These are phyloP conservation scores for Kryptopterus vitreolus DNA, from an alignment of 2,797 vertebrate genomes.

Conservation along the genomic window DNA sequence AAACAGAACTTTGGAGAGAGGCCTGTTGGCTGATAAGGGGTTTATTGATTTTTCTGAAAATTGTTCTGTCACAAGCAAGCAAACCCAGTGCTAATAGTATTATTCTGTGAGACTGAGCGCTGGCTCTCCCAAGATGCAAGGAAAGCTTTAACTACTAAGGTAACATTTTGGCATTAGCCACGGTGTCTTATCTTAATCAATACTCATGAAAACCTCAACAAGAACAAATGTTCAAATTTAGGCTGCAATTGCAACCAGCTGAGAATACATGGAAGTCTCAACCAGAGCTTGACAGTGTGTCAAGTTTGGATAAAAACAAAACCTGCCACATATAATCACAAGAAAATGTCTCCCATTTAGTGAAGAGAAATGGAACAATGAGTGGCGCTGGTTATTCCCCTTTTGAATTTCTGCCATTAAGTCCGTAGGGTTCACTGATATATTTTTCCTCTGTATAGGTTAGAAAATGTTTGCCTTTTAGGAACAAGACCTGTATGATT, in stretches of 20 bases:
- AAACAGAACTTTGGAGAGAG: slow-evolving; percentile 47
- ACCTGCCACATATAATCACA: slow-evolving; percentile 53
- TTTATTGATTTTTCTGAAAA: slow-evolving; percentile 57
- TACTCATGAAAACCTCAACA: slow-evolving; percentile 20
- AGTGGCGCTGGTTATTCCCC: slow-evolving; percentile 47
- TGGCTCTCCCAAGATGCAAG: slow-evolving; percentile 39
- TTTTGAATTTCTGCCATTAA: slow-evolving; percentile 29
- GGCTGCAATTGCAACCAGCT: slow-evolving; percentile 51
- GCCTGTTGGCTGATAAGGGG: slow-evolving; percentile 48
- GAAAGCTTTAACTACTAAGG: slow-evolving; percentile 26
- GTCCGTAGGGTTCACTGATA: slow-evolving; percentile 38
- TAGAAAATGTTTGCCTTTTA: slow-evolving; percentile 25
- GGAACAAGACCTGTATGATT: neutral
- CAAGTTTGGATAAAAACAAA: slow-evolving; percentile 53
- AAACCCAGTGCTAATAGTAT: slow-evolving; percentile 52
- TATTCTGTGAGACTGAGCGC: slow-evolving; percentile 35
- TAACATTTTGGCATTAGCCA: slow-evolving; percentile 37
- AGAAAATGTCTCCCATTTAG: slow-evolving; percentile 41
- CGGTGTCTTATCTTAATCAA: slow-evolving; percentile 36
- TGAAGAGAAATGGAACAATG: slow-evolving; percentile 47
- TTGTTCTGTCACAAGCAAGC: slow-evolving; percentile 57
- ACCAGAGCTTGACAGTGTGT: slow-evolving; percentile 58
- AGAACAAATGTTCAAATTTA: slow-evolving; percentile 54
- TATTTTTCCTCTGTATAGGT: slow-evolving; percentile 33
- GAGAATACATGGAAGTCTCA: slow-evolving; percentile 50